A percentile compares a stretch with the other conserved stretches of the same genome.
Evolutionary conservation across 1,140 invertebrate genomes (phyloP).

Genomic region (Oryzaephilus surinamensis): DNA sequence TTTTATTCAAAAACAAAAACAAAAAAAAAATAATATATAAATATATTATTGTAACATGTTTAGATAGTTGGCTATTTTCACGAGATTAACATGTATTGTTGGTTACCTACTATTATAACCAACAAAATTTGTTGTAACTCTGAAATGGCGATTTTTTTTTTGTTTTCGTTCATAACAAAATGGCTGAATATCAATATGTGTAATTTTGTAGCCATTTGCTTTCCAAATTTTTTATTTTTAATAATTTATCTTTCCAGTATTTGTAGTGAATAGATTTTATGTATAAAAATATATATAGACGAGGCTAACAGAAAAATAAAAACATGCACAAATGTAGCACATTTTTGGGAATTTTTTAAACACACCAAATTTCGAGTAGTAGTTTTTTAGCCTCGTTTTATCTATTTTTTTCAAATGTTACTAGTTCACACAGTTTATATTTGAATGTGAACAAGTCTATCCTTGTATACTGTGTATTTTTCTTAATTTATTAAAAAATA

Average conservation of each 20-base stretch:
- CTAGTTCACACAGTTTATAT: slow-evolving; percentile 8
- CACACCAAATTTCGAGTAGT: neutral
- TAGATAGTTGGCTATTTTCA: slow-evolving; percentile 8
- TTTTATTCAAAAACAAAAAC: too few species aligned
- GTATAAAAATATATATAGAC: slow-evolving; percentile 7
- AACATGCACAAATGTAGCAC: slow-evolving; percentile 11
- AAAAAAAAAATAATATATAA: too few species aligned
- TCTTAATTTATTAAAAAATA: too few species aligned
- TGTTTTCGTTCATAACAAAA: slow-evolving; percentile 2
- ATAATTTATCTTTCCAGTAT: slow-evolving; percentile 4
- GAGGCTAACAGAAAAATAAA: too few species aligned
- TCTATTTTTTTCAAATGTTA: slow-evolving; percentile 8
- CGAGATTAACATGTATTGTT: slow-evolving; percentile 2
- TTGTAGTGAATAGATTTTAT: slow-evolving; percentile 4
- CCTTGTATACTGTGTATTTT: too few species aligned
- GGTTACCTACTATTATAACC: slow-evolving; percentile 3
- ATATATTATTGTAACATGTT: slow-evolving; percentile 11
- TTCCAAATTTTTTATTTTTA: slow-evolving; percentile 6
- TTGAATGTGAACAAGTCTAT: too few species aligned
- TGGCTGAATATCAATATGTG: too few species aligned
- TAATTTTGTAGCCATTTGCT: too few species aligned
- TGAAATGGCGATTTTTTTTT: neutral
- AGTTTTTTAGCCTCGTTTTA: neutral
- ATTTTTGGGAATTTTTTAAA: slow-evolving; percentile 6
- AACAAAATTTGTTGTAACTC: slow-evolving; percentile 5